Evolutionary conservation across 2,113 vertebrate genomes (phyloP).

Genomic region (Hippoglossus stenolepis): DNA sequence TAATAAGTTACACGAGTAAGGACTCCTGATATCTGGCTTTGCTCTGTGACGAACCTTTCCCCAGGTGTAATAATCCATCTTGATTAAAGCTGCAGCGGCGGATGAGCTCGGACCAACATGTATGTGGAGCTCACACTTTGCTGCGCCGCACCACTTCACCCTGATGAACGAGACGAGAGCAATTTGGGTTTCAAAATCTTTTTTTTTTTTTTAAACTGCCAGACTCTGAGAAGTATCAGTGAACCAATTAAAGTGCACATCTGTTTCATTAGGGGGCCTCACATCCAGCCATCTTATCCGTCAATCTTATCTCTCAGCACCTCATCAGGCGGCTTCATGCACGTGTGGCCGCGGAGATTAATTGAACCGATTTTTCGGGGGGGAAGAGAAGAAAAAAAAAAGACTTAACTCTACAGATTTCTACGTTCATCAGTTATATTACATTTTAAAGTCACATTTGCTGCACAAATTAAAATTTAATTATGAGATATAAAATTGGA

Average conservation of each 20-base stretch:
- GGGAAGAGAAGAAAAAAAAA: conserved; percentile 16
- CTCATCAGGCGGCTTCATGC: conserved; percentile 58
- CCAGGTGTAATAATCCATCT: conserved; percentile 18
- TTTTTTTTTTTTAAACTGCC: conserved; percentile 63
- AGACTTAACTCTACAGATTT: conserved; percentile 3
- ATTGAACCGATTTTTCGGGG: conserved; percentile 57
- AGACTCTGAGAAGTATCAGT: conserved; percentile 68
- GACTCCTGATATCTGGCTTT: conserved; percentile 12
- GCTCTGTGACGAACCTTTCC: conserved; percentile 29
- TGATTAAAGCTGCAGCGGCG: neutral
- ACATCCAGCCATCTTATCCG: conserved; percentile 78
- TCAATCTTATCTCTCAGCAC: conserved; percentile 60
- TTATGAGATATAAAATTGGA: conserved; percentile 21
- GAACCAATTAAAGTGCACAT: conserved; percentile 81
- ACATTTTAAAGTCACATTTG: conserved; percentile 25
- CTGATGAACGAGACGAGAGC: conserved; percentile 47
- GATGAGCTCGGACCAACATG: neutral
- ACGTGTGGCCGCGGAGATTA: conserved; percentile 52
- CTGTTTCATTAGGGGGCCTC: conserved; percentile 77
- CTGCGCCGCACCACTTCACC: conserved; percentile 47
- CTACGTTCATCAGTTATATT: conserved; percentile 32
- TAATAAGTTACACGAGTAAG: neutral
- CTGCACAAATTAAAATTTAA: conserved; percentile 20
- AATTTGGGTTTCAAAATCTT: conserved; percentile 67
- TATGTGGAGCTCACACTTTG: conserved; percentile 28